Base-by-base conservation (phyloP, 35 echinoderm and acorn worm genomes). In the Amphiura filiformis region DNA sequence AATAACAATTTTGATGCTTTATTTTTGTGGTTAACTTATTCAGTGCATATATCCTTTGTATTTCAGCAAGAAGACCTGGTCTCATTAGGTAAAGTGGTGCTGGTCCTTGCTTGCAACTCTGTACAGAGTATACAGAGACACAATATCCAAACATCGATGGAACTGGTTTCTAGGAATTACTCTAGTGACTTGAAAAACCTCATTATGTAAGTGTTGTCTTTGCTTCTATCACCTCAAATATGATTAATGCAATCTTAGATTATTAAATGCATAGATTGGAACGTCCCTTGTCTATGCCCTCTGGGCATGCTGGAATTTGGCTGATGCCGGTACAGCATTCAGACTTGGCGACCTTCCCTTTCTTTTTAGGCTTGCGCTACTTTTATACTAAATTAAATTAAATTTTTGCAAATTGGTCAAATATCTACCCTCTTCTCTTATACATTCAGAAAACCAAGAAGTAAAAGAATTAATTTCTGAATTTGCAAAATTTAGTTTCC, bases 41-140 rank as follows among this genome's bases (percentile, higher is more conserved):
- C 41, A 47, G 5, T 9, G 41, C 17, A 47, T 17, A 9, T 47
- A 4, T 47, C 17, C 4, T 65, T 57, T 82, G 9, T 28, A 38
- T 90, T 92, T 34, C 93, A 99, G 96, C 96, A 99, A 99, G 93
- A 95, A 65, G 96, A 99, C 78, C 80, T 99, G 75, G 86, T 99
- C 37, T 94, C 96, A 26, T 84, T 98, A 30, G 96, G 96, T 1
- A 94, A 94, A 76, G 93, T 99, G 78, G 90, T 99, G 13, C 64
- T 99, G 65, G 96, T 92, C 0, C 47, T 99, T 20, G 93, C 96
- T 39, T 94, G 93, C 80, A 94, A 99, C 83, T 94, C 96, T 23
- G 90, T 99, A 3, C 90, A 94, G 87, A 91, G 93, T 33, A 94
- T 99, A n/a, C 96, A 99, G 56, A 79, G 96, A 26, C 93, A 99